phyloP scores from a whole-genome alignment of 2,888 invertebrate species.

The Zootermopsis nevadensis region DNA sequence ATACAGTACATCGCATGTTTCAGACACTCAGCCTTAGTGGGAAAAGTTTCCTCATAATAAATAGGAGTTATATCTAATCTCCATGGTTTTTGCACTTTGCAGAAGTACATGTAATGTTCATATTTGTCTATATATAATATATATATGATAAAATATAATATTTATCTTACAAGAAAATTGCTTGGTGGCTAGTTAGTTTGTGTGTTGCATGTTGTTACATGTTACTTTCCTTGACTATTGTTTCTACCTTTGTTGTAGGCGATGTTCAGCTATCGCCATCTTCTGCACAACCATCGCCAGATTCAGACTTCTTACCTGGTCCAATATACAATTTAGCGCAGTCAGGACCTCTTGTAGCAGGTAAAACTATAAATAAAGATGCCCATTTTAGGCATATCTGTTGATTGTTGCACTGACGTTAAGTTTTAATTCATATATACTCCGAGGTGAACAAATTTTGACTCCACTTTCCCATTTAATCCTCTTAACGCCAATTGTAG shows the following conservation, averaged over 20 bases:
- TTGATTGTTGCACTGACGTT: no score
- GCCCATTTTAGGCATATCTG: no score
- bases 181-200: constrained; percentile 44
- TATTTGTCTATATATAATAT: no score
- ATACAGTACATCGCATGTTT: no score
- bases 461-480: no score
- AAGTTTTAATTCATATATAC: no score
- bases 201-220: background rate
- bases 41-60: background rate
- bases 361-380: constrained; percentile 61
- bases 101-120: background rate
- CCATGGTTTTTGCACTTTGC: background rate
- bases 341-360: constrained; percentile 85
- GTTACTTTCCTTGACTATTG: background rate
- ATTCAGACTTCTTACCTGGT: constrained; percentile 71
- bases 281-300: constrained; percentile 53
- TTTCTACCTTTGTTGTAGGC: constrained; percentile 47
- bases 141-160: background rate
- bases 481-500: no score
- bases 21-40: no score
- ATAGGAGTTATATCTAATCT: background rate
- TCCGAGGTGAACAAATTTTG: no score
- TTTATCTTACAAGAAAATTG: background rate
- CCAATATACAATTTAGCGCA: constrained; percentile 88
- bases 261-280: constrained; percentile 34